Base-by-base conservation (phyloP, 2,113 vertebrate species). In the Taxidea taxus region DNA sequence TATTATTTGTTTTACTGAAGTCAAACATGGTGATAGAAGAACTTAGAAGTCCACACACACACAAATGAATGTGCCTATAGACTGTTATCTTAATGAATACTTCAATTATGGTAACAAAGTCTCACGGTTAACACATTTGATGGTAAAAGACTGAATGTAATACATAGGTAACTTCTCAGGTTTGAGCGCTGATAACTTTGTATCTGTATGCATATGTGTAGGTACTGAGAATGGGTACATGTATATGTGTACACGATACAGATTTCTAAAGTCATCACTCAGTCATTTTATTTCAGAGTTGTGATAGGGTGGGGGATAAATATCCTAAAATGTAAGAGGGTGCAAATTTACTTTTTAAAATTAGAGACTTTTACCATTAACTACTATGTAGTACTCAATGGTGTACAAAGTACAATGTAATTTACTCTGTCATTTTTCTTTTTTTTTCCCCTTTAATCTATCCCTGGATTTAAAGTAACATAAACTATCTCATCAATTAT, bases 401-500 rank as follows among this genome's bases (percentile, higher is more conserved):
- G 42, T 31, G 14, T 77, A 77, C 27, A 77, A 62, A 60, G 12
- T 4, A 44, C 44, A 64, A 77, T 54, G n/a, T 34, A 85, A 82
- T 54, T 54, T 54, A 78, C 11, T 86, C 91, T 62, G 25, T 51
- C 20, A 27, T 27, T 95, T 44, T 82, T 54, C 7, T 78, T 94
- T 51, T 16, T 54, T 56, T 15, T 54, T 77, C 81, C 80, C 62
- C 47, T 75, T 85, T 92, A 77, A 47, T 44, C 44, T 95, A n/a
- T 51, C 3, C 3, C 18, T 87, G 4, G 18, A 93, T 89, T 95
- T 96, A 94, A 90, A 95, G 34, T 54, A 94, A 85, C 20, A 86
- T 70, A 95, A 92, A 94, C 10, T 27, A 94, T 49, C 27, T 60
- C 42, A 86, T 94, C 44, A 96, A 86, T 97, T 96, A 93, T 86